A percentile compares a stretch with the other conserved stretches of the same genome.
These are phyloP conservation scores for Yponomeuta sedellus DNA, from an alignment of 2,888 invertebrate species.

Conservation along the genomic window DNA sequence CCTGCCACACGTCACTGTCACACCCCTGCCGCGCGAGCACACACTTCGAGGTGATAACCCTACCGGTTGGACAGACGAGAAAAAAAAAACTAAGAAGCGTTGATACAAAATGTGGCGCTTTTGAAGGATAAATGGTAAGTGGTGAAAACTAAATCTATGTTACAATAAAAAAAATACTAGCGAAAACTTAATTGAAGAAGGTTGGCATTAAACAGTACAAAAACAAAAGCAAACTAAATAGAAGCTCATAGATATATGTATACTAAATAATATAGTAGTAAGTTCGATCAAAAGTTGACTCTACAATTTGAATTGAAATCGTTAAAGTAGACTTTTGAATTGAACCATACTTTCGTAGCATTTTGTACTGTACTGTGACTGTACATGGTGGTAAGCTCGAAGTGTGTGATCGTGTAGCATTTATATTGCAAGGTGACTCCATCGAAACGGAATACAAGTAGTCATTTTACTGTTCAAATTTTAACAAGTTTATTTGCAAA, in stretches of 20 bases:
- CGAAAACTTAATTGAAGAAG: too few species aligned
- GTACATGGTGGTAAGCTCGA: slow-evolving; percentile 39
- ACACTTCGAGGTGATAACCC: slow-evolving; percentile 25
- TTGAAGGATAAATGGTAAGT: background rate
- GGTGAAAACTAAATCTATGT: background rate
- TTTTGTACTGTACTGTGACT: background rate
- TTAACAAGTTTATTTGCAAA: slow-evolving; percentile 4
- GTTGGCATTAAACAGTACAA: background rate
- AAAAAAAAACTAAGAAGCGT: too few species aligned
- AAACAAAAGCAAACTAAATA: background rate
- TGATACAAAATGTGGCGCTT: background rate
- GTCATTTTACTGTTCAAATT: background rate
- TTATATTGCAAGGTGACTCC: slow-evolving; percentile 29
- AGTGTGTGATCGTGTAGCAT: slow-evolving; percentile 63
- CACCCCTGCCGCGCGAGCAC: slow-evolving; percentile 32
- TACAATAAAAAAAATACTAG: too few species aligned
- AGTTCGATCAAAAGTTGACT: background rate
- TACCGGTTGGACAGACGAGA: background rate
- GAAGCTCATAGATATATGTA: background rate
- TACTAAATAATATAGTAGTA: background rate
- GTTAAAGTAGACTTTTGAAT: background rate
- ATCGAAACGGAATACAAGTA: background rate
- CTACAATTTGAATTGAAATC: background rate
- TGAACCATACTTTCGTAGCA: background rate
- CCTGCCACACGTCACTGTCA: slow-evolving; percentile 36